Conservation (phyloP, 2,888 invertebrate species). For the Alentia gelatinosa region DNA sequence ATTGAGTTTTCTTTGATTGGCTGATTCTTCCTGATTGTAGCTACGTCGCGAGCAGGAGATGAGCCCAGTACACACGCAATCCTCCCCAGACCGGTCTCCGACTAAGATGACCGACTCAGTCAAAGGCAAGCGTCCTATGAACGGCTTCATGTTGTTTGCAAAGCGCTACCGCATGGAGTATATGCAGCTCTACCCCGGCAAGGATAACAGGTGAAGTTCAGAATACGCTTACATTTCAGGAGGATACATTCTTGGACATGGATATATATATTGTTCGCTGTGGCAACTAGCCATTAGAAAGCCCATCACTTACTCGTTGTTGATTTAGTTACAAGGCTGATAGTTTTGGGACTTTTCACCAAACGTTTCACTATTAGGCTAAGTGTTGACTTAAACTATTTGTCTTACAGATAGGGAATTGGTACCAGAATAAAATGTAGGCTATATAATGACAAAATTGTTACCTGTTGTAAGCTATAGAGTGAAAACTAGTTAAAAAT, state of each 20-base stretch:
- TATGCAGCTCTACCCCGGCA: slow-evolving; percentile 82
- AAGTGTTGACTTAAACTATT: too few species aligned
- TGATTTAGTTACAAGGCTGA: too few species aligned
- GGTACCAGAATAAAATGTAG: too few species aligned
- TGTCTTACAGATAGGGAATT: too few species aligned
- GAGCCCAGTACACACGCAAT: slow-evolving; percentile 64
- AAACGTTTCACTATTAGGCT: too few species aligned
- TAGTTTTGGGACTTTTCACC: too few species aligned
- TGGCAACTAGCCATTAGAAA: too few species aligned
- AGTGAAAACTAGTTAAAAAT: too few species aligned
- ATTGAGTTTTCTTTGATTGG: not conserved
- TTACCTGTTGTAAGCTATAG: too few species aligned
- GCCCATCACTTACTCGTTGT: too few species aligned
- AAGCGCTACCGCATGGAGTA: slow-evolving; percentile 81
- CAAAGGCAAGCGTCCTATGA: slow-evolving; percentile 82
- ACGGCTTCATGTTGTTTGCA: slow-evolving; percentile 83
- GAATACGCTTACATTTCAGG: not conserved
- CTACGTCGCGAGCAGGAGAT: slow-evolving; percentile 67
- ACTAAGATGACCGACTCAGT: slow-evolving; percentile 55
- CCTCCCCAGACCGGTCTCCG: slow-evolving; percentile 67
- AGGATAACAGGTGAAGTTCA: slow-evolving; percentile 81
- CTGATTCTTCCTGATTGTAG: slow-evolving; percentile 55
- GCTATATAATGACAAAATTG: too few species aligned
- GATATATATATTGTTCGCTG: not conserved
- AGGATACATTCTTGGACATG: not conserved